phyloP scores from a whole-genome alignment of 1,140 invertebrate species.

The Batillaria attramentaria region DNA sequence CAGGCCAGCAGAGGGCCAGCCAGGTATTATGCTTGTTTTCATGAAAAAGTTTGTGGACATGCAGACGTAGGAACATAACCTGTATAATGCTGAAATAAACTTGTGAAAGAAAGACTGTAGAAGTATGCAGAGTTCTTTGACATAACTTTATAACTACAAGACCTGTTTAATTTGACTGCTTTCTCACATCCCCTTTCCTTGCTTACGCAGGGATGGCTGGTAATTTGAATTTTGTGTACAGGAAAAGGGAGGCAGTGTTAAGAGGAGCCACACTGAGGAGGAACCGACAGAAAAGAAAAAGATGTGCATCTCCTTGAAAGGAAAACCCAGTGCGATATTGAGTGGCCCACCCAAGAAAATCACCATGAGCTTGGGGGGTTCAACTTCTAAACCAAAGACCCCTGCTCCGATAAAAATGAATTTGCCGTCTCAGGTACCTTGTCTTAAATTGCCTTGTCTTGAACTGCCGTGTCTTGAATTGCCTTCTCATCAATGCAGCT shows the following conservation, averaged over 20 bases:
- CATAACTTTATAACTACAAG: too few relatives aligned
- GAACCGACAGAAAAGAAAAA: slow-evolving; percentile 21
- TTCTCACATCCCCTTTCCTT: too few relatives aligned
- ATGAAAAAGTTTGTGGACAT: background rate
- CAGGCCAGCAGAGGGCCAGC: background rate
- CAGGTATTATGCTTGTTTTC: background rate
- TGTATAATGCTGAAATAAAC: background rate
- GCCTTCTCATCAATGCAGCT: background rate
- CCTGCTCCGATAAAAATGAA: slow-evolving; percentile 26
- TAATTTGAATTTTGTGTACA: too few relatives aligned
- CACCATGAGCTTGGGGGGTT: background rate
- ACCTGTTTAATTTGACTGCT: too few relatives aligned
- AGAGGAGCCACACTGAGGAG: background rate
- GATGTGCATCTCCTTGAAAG: slow-evolving; percentile 1
- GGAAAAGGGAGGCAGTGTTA: background rate
- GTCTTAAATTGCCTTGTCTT: too few relatives aligned
- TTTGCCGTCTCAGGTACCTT: slow-evolving; percentile 15
- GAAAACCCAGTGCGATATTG: background rate
- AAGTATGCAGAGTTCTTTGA: too few relatives aligned
- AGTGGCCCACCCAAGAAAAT: background rate
- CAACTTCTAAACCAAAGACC: background rate
- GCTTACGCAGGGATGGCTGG: too few relatives aligned
- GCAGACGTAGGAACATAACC: background rate
- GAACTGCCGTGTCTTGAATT: too few relatives aligned
- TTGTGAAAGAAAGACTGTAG: background rate